Conservation (phyloP, 2,113 vertebrate genomes). For the human region DNA sequence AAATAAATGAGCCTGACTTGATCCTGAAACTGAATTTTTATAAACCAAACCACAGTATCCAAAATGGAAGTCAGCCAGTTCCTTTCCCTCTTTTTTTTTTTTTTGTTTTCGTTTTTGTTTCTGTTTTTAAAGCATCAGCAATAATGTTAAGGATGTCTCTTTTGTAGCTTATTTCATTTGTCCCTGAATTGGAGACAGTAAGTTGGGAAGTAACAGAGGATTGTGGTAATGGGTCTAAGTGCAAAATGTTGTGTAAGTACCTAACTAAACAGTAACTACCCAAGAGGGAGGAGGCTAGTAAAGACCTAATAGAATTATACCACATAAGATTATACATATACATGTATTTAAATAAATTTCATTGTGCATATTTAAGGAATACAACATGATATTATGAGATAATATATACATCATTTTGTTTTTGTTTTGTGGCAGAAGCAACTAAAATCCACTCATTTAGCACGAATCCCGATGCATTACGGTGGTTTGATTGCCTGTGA, state of each 20-base stretch:
- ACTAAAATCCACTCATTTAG: not conserved
- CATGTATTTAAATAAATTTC: not conserved
- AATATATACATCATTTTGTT: not conserved
- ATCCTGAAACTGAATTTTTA: not conserved
- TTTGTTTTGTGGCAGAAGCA: not conserved
- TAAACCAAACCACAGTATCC: not conserved
- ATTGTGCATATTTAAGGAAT: not conserved
- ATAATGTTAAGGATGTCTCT: not conserved
- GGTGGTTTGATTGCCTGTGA: not conserved
- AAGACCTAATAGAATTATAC: not conserved
- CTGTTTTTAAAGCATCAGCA: not conserved
- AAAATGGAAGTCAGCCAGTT: not conserved
- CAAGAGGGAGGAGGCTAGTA: not conserved
- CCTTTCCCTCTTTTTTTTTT: fast-evolving
- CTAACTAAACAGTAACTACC: not conserved
- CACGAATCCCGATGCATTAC: not conserved
- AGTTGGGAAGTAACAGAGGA: not conserved
- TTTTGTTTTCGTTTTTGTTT: not conserved
- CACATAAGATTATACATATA: not conserved
- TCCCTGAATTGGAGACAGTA: not conserved
- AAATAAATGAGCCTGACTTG: not conserved
- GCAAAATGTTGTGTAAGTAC: too few species aligned
- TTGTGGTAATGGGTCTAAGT: not conserved
- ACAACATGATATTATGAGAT: not conserved
- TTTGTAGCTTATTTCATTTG: not conserved